Percentiles rank a stretch among this genome's conserved stretches.
Evolutionary conservation across 2,113 vertebrate species (phyloP).

Genomic region (Vicugna pacos): DNA sequence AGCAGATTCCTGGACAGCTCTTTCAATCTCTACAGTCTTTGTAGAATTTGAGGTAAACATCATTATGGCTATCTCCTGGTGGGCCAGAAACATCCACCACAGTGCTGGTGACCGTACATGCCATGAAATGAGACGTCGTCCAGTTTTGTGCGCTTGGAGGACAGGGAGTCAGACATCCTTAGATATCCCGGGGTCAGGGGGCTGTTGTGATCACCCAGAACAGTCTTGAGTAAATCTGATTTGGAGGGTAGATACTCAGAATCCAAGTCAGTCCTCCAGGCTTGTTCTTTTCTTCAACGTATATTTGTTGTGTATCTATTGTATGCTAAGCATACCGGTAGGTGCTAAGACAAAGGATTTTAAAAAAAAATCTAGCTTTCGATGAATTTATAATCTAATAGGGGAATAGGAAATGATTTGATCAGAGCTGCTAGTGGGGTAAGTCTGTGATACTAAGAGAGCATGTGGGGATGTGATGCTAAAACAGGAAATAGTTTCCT

Average conservation of each 20-base stretch:
- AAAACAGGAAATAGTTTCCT: background rate
- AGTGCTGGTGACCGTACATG: background rate
- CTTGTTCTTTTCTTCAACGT: background rate
- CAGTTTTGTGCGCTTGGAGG: background rate
- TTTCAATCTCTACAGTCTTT: background rate
- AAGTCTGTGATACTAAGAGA: background rate
- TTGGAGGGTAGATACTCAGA: background rate
- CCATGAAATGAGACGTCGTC: background rate
- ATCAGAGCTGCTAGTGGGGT: background rate
- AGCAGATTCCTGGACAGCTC: accelerated
- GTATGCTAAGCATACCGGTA: background rate
- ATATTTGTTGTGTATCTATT: background rate
- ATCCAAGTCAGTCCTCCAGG: background rate
- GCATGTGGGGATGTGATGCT: background rate
- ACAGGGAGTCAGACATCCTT: background rate
- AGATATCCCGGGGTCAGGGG: background rate
- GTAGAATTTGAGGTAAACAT: background rate
- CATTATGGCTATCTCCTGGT: background rate
- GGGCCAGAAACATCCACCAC: background rate
- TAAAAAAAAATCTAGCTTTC: background rate
- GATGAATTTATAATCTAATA: background rate
- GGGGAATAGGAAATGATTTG: background rate
- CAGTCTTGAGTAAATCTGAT: background rate
- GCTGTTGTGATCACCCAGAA: background rate
- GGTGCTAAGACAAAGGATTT: background rate